Conservation (phyloP, 92 coral and sea anemone genomes). For the Paragorgia papillata region DNA sequence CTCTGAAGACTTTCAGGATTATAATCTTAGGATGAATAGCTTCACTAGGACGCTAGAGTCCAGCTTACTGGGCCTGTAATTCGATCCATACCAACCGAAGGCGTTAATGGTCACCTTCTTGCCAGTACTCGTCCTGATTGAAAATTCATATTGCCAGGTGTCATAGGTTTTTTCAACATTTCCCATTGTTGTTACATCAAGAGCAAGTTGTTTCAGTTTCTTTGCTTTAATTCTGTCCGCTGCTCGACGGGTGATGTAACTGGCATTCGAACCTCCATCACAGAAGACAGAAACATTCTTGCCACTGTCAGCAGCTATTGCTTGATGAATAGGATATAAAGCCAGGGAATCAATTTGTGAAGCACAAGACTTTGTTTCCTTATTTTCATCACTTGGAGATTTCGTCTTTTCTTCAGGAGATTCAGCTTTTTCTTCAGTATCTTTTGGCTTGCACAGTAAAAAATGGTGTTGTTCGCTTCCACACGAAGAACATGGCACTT, state of each 20-base stretch:
- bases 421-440: no score
- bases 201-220: slow-evolving; percentile 39
- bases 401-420: slow-evolving; percentile 17
- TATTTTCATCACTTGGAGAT: slow-evolving; percentile 15
- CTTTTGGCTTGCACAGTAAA: slow-evolving; percentile 51
- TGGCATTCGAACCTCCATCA: no score
- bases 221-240: slow-evolving; percentile 66
- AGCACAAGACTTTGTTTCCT: slow-evolving; percentile 43
- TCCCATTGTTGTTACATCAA: slow-evolving; percentile 74
- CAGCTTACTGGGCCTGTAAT: slow-evolving; percentile 56
- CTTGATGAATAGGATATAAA: slow-evolving; percentile 69
- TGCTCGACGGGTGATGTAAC: slow-evolving; percentile 66
- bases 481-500: slow-evolving; percentile 52
- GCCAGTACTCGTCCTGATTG: slow-evolving; percentile 50
- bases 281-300: slow-evolving; percentile 60
- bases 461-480: slow-evolving; percentile 63
- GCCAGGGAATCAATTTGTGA: slow-evolving; percentile 50
- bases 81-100: slow-evolving; percentile 66
- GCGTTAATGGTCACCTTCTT: slow-evolving; percentile 57
- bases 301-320: slow-evolving; percentile 57
- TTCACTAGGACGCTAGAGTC: slow-evolving; percentile 44
- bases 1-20: slow-evolving; percentile 67
- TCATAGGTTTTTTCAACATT: slow-evolving; percentile 56
- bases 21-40: slow-evolving; percentile 65
- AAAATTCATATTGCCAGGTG: slow-evolving; percentile 59